Evolutionary conservation across 92 coral and sea anemone genomes (phyloP), one percentile per base, ranked within the genome.

Genomic region (Epizoanthus ramosus): DNA sequence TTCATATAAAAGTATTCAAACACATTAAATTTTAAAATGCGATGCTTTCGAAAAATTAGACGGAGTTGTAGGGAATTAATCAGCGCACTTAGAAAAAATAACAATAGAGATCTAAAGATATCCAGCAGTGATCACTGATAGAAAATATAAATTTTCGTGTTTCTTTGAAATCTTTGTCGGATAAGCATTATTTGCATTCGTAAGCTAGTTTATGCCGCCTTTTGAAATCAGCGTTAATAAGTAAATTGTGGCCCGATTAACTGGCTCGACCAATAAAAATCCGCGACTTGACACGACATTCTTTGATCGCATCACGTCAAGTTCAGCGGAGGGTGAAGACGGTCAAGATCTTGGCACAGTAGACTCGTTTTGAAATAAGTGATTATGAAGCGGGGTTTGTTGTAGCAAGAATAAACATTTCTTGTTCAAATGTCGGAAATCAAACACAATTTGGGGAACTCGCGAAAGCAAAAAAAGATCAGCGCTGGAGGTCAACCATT

Each of bases 401-500:
- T 33, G 59, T 12, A 77, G 22, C 57, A 77, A 77, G 82, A 77
- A 77, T 77, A 77, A 61, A 77, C 82, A 77, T 43, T 60, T 35
- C 45, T 57, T 77, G 57, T 60, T 43, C 43, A 80, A 19, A 93
- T 93, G 97, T 68, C 97, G 71, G 94, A 91, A 21, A 43, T 76
- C 57, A 93, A 83, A 80, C 88, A 89, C 45, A 86, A 66, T 73
- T 77, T 89, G 28, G 94, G 91, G 61, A 91, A 74, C 71, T 86
- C 94, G 41, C 85, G 97, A 83, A 93, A 93, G 75, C 90, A 88
- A 16, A 50, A 50, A 50, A 93, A 84, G 80, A 80, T 93, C 58
- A 89, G 97, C 25, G 93, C 92, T 13, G 91, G 94, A 47, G 94
- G 94, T 24, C 94, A 93, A 24, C 93, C 94, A n/a, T 87, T 93